phyloP scores from a whole-genome alignment of 2,113 vertebrate genomes.

The Pachypanchax playfairii region DNA sequence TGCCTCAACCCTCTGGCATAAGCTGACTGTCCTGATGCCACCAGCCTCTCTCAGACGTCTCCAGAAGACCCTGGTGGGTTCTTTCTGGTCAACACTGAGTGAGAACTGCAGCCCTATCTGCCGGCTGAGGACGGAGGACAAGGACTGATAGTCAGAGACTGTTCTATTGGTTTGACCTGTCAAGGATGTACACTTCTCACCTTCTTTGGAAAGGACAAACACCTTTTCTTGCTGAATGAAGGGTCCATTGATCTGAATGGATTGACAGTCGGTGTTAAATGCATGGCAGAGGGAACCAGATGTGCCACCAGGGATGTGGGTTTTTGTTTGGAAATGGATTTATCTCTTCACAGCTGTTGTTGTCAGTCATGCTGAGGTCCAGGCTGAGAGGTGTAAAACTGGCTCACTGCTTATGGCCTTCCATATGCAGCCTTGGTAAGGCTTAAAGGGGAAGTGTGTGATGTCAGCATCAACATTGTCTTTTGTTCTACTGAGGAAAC shows the following conservation, averaged over 20 bases:
- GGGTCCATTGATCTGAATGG: background rate
- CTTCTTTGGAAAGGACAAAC: background rate
- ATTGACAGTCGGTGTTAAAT: background rate
- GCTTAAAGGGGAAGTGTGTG: too few relatives aligned
- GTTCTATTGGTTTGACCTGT: background rate
- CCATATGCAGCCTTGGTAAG: background rate
- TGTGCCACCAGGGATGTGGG: too few relatives aligned
- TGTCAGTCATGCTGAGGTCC: background rate
- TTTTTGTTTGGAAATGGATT: background rate
- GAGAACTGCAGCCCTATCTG: background rate
- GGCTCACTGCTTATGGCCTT: background rate
- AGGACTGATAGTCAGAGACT: background rate
- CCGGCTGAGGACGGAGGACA: background rate
- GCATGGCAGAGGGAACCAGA: too few relatives aligned
- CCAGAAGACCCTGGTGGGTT: too few relatives aligned
- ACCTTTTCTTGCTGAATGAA: background rate
- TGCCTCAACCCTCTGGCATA: background rate
- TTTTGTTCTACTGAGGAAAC: too few relatives aligned
- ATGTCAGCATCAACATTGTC: too few relatives aligned
- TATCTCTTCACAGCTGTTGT: background rate
- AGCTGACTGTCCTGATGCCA: background rate
- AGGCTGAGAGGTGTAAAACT: background rate
- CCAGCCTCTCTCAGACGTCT: background rate
- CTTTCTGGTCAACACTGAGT: background rate
- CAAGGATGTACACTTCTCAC: background rate